Evolutionary conservation across 2,113 vertebrate genomes (phyloP), one percentile per base, ranked within the genome.

Genomic region (Ardeotis arabs): DNA sequence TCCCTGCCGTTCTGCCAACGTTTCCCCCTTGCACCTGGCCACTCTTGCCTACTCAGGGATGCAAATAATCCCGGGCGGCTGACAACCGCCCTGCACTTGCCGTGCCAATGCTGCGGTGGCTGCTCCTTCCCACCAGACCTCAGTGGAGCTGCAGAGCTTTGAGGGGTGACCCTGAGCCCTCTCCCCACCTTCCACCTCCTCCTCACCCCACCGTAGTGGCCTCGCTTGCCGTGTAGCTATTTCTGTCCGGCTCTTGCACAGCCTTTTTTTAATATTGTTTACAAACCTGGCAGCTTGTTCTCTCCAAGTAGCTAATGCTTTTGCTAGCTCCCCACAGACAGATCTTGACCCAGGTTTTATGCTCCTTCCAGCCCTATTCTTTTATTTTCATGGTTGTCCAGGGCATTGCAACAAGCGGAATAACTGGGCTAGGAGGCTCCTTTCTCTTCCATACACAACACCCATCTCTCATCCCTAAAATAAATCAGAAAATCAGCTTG

Each of bases 61-160:
- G 7, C 60, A 27, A 1, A 60, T 23, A 70, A 45, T 39, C 21
- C 14, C 0, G 2, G 18, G 52, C 2, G 4, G 53, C 45, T 60
- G n/a, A 24, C 28, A 24, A 28, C 63, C 2, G 1, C 37, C 52
- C 50, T 50, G 41, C 2, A 6, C 49, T 67, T 20, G 28, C 60
- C 1, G 3, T 35, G 33, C 47, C 39, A 24, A 2, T 0, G 10
- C 62, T 9, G 23, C 3, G 1, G 17, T 2, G 10, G 45, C 69
- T 45, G 45, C 53, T 75, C 37, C 28, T 10, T 89, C 39, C 39
- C 27, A 8, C 73, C 59, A 9, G n/a, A 22, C 52, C 45, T 35
- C 0, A 1, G 8, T 16, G 35, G 47, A 74, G 74, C 67, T 52
- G 68, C 49, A n/a, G 67, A 37, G 44, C 74, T 19, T 4, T 2